These are phyloP conservation scores for Montipora cactus DNA, from an alignment of 64 coral and sea anemone species.

Conservation along the genomic window DNA sequence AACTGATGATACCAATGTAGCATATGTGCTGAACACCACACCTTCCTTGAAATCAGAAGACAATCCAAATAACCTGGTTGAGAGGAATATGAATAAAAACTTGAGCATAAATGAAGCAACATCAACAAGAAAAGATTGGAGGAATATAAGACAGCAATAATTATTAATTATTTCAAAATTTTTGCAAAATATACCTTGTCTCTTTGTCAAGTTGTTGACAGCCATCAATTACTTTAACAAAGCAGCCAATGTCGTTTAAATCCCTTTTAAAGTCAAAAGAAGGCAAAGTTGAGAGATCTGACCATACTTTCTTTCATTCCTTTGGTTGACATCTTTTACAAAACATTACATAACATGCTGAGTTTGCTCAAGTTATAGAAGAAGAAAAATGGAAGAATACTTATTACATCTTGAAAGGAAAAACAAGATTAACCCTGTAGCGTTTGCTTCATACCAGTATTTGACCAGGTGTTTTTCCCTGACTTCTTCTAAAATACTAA, in stretches of 20 bases:
- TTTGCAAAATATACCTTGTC: slow-evolving; percentile 69
- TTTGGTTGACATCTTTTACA: no score
- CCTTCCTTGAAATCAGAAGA: slow-evolving; percentile 98
- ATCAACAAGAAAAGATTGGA: not conserved
- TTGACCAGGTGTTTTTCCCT: no score
- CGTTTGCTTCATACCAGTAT: no score
- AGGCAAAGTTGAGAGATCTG: not conserved
- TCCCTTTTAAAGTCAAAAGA: slow-evolving; percentile 53
- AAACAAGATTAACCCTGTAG: no score
- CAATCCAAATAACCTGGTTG: slow-evolving; percentile 88
- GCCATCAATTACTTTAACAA: slow-evolving; percentile 95
- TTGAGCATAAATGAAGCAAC: not conserved
- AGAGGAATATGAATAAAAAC: not conserved
- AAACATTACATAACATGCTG: not conserved
- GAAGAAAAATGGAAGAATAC: no score
- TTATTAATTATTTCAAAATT: not conserved
- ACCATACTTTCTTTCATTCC: not conserved
- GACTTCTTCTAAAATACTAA: no score
- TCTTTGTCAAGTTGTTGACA: slow-evolving; percentile 99
- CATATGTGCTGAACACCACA: slow-evolving; percentile 96
- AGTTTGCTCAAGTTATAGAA: no score
- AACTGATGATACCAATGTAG: slow-evolving; percentile 97
- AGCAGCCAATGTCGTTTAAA: slow-evolving; percentile 95
- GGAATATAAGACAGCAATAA: not conserved
- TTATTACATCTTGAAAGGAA: no score